phyloP scores from a whole-genome alignment of 2,113 vertebrate species.

The Calypte anna region DNA sequence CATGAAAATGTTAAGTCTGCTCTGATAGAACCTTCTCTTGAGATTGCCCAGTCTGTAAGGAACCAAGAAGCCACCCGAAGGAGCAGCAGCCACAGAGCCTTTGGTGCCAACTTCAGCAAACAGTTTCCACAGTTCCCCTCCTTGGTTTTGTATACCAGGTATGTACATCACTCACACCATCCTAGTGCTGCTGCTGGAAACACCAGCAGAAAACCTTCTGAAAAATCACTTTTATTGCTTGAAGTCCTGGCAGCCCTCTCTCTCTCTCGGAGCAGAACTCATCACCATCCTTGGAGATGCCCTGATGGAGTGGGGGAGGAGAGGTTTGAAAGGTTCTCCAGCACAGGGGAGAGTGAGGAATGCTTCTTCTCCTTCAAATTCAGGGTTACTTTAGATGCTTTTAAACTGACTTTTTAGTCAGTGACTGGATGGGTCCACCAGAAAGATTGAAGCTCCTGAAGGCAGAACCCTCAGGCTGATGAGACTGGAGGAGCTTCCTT shows the following conservation, averaged over 20 bases:
- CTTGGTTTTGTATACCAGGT: background rate
- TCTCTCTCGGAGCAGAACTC: background rate
- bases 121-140: background rate
- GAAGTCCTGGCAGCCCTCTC: background rate
- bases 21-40: background rate
- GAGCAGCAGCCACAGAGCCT: background rate
- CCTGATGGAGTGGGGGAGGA: rapidly evolving
- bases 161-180: background rate
- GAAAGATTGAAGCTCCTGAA: background rate
- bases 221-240: background rate
- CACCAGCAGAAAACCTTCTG: background rate
- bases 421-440: background rate
- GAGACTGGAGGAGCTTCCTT: background rate
- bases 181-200: background rate
- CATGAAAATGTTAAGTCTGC: background rate
- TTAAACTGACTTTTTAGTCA: background rate
- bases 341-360: background rate
- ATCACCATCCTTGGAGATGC: rapidly evolving
- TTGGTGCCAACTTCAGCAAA: background rate
- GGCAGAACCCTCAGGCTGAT: background rate
- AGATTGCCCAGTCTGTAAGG: background rate
- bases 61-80: background rate
- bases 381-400: background rate
- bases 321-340: background rate
- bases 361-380: background rate